Percentiles rank a stretch among this genome's conserved stretches.
These are phyloP conservation scores for Triplophysa tibetana DNA, from an alignment of 2,113 vertebrate genomes.

Conservation along the genomic window DNA sequence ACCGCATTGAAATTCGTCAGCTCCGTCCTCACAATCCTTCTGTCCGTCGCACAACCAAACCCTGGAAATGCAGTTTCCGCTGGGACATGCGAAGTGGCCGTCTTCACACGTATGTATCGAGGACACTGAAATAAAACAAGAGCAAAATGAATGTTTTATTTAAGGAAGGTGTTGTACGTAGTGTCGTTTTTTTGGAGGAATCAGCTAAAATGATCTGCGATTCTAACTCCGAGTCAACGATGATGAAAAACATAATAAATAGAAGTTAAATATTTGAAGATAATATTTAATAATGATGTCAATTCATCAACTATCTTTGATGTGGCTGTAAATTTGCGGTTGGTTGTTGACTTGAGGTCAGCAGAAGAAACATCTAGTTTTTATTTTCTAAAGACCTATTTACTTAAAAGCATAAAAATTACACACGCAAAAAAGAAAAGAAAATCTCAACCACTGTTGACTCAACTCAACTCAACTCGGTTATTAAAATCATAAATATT, in stretches of 20 bases:
- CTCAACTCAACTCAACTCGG: too few species aligned
- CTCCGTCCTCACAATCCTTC: conserved; percentile 86
- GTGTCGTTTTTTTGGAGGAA: neutral
- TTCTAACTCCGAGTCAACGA: neutral
- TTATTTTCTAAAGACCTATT: neutral
- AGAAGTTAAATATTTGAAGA: too few species aligned
- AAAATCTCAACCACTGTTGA: too few species aligned
- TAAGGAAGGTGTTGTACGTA: too few species aligned
- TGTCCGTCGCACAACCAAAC: conserved; percentile 88
- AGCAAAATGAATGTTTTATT: too few species aligned
- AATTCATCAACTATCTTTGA: neutral
- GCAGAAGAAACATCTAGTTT: too few species aligned
- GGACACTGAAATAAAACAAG: conserved; percentile 68
- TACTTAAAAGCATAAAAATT: too few species aligned
- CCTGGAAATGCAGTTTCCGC: conserved; percentile 85
- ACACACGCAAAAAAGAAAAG: too few species aligned
- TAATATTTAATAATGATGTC: too few species aligned
- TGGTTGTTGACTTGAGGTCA: neutral
- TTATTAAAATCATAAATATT: conserved; percentile 22
- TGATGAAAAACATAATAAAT: neutral
- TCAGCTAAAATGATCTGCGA: neutral
- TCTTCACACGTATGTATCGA: conserved; percentile 82
- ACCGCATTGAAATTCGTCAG: conserved; percentile 87
- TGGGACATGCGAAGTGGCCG: conserved; percentile 86
- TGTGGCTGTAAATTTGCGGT: neutral